A percentile compares a stretch with the other conserved stretches of the same genome.
phyloP scores from a whole-genome alignment of 1,140 invertebrate genomes.

The Homarus americanus region DNA sequence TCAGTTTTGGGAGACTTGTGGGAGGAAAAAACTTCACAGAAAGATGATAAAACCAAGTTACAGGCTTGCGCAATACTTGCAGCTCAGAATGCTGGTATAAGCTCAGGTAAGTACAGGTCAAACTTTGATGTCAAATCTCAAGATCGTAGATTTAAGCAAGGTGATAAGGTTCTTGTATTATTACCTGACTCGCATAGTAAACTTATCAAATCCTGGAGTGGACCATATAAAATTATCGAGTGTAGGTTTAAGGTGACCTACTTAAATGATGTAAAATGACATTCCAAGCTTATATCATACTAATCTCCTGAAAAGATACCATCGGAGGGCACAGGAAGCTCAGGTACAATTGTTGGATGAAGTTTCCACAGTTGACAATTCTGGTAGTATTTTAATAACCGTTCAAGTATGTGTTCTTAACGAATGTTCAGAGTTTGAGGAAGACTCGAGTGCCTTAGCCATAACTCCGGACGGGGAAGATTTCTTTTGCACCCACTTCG shows the following conservation, averaged over 20 bases:
- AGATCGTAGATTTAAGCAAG: neutral
- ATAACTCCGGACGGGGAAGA: no score
- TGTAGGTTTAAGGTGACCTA: neutral
- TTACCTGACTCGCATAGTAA: neutral
- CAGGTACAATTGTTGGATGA: no score
- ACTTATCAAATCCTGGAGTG: neutral
- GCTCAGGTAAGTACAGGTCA: neutral
- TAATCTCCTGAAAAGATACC: neutral
- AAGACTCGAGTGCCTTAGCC: no score
- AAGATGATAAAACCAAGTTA: neutral
- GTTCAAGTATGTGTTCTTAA: no score
- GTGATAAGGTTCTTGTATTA: neutral
- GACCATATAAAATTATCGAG: neutral
- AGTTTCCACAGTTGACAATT: no score
- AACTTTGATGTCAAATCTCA: slow-evolving; percentile 26
- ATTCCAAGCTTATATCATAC: slow-evolving; percentile 19
- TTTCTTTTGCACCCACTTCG: no score
- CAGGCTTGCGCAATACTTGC: neutral
- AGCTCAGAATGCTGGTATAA: neutral
- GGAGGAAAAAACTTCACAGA: neutral
- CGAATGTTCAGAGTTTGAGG: no score
- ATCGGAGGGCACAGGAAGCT: neutral
- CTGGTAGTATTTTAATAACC: no score
- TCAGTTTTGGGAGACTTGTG: neutral
- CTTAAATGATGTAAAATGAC: neutral